A percentile compares a stretch with the other conserved stretches of the same genome.
Evolutionary conservation across 2,797 vertebrate species (phyloP).

Genomic region (Thripadectes ignobilis): DNA sequence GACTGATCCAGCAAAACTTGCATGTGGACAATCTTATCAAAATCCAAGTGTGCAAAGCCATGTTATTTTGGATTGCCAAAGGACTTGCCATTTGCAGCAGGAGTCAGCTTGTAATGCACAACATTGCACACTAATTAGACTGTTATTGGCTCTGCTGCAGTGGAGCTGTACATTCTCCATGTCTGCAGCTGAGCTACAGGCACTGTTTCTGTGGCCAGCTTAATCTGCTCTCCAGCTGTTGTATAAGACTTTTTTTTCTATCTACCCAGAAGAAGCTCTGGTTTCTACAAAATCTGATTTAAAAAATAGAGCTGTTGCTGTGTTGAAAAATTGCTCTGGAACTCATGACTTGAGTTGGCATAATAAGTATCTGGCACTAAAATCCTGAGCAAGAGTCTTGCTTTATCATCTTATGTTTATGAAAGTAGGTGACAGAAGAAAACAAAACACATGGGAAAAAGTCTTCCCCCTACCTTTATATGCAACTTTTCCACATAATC

Average conservation of each 20-base stretch:
- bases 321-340: background rate
- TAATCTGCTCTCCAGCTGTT: background rate
- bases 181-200: background rate
- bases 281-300: background rate
- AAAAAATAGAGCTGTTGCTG: slow-evolving; percentile 22
- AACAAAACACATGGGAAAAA: background rate
- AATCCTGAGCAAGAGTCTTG: background rate
- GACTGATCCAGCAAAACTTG: background rate
- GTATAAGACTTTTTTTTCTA: background rate
- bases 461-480: background rate
- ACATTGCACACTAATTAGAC: rapidly evolving
- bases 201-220: background rate
- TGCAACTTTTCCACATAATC: background rate
- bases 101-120: background rate
- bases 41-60: background rate
- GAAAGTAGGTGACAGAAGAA: background rate
- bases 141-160: background rate
- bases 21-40: background rate
- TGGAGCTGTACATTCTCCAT: background rate
- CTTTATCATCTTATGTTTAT: background rate
- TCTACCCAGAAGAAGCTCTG: background rate
- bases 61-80: background rate
- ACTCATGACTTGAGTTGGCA: background rate
- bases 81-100: background rate
- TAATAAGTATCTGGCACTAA: background rate